These are phyloP conservation scores for Zalophus californianus DNA, from an alignment of 2,797 vertebrate species.

Conservation along the genomic window DNA sequence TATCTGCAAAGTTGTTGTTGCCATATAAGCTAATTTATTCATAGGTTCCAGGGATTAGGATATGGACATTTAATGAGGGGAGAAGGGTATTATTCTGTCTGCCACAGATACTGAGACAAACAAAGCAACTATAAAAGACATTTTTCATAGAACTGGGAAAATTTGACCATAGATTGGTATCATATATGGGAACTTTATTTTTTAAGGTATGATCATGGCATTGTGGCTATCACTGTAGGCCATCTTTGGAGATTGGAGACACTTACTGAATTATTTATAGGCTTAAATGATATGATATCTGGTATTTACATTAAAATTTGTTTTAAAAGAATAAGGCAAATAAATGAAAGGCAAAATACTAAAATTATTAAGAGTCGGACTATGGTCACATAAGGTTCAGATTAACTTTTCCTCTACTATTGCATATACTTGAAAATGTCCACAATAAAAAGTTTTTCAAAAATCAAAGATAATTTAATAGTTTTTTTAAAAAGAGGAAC, in stretches of 20 bases:
- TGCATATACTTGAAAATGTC: background rate
- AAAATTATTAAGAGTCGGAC: constrained; percentile 3
- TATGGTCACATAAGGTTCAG: background rate
- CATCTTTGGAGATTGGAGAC: background rate
- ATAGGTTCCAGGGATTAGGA: background rate
- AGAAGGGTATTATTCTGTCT: background rate
- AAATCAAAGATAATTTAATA: background rate
- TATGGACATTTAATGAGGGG: background rate
- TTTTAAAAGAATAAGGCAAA: constrained; percentile 43
- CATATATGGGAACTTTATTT: background rate
- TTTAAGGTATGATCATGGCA: background rate
- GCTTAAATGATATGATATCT: background rate
- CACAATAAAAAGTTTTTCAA: background rate
- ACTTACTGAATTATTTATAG: constrained; percentile 22
- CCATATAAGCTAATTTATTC: background rate
- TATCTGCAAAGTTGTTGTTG: background rate
- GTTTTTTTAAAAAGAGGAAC: background rate
- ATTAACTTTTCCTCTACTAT: constrained; percentile 20
- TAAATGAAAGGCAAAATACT: constrained; percentile 46
- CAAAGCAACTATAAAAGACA: background rate
- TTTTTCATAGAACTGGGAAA: background rate
- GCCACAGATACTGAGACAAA: background rate
- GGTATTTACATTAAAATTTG: constrained; percentile 4
- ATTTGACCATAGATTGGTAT: background rate
- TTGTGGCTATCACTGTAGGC: background rate